Conservation (phyloP, 1,140 invertebrate genomes). For the Trichonephila clavipes region DNA sequence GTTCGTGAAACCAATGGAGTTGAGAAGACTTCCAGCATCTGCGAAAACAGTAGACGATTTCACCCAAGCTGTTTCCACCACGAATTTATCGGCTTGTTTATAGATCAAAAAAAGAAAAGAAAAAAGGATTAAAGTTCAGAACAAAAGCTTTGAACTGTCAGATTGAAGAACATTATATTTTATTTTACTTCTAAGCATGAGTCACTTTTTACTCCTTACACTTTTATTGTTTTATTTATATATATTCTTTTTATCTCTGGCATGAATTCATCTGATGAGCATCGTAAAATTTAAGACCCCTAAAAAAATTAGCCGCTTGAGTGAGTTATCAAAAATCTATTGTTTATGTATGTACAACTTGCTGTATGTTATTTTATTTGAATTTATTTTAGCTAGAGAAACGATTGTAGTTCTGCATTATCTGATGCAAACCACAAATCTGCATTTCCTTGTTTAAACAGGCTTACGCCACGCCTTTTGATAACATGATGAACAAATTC, state of each 20-base stretch:
- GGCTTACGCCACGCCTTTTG: no score
- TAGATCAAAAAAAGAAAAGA: neutral
- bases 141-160: neutral
- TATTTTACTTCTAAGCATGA: neutral
- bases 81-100: constrained; percentile 8
- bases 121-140: neutral
- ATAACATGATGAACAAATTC: no score
- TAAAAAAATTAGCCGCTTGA: no score
- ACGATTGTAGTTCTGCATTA: no score
- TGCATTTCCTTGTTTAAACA: no score
- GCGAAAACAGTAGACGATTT: neutral
- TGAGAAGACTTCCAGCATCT: neutral
- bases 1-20: neutral
- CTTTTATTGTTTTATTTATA: neutral
- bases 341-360: no score
- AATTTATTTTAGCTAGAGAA: no score
- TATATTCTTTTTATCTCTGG: neutral
- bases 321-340: no score
- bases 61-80: neutral
- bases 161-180: neutral
- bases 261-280: neutral
- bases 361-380: no score
- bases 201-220: neutral
- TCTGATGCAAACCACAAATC: no score
- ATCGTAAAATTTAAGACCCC: neutral